phyloP scores from a whole-genome alignment of 1,140 invertebrate genomes.

The Pectinophora gossypiella region DNA sequence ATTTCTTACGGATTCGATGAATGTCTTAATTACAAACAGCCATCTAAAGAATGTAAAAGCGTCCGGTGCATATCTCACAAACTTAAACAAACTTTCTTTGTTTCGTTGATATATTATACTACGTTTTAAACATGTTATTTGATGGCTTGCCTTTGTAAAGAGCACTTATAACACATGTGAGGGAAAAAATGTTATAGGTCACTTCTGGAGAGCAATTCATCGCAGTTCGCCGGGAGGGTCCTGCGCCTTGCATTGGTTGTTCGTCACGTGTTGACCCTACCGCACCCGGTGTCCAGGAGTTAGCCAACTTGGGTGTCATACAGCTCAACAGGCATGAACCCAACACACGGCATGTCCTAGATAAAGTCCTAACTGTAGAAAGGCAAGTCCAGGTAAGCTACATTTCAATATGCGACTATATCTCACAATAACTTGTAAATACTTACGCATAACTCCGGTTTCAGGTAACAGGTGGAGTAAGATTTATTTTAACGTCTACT shows the following conservation, averaged over 20 bases:
- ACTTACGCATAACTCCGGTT: conserved; percentile 15
- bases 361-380: conserved; percentile 55
- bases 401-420: neutral
- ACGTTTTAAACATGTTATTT: no score
- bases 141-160: no score
- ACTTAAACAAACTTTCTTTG: no score
- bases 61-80: no score
- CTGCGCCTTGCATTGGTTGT: conserved; percentile 54
- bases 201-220: conserved; percentile 71
- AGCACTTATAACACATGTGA: no score
- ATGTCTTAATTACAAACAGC: no score
- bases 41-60: no score
- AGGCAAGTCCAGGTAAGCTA: conserved; percentile 65
- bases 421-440: no score
- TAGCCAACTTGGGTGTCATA: conserved; percentile 45
- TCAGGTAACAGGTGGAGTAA: conserved; percentile 69
- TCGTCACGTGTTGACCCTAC: conserved; percentile 52
- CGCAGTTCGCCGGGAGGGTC: conserved; percentile 49
- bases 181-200: conserved; percentile 46
- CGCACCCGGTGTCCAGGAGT: conserved; percentile 56
- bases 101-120: no score
- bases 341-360: conserved; percentile 40
- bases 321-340: conserved; percentile 63
- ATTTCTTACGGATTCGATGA: no score
- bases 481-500: conserved; percentile 59